A percentile compares a stretch with the other conserved stretches of the same genome.
Conservation (phyloP, 92 coral and sea anemone genomes). For the Diadumene lineata region DNA sequence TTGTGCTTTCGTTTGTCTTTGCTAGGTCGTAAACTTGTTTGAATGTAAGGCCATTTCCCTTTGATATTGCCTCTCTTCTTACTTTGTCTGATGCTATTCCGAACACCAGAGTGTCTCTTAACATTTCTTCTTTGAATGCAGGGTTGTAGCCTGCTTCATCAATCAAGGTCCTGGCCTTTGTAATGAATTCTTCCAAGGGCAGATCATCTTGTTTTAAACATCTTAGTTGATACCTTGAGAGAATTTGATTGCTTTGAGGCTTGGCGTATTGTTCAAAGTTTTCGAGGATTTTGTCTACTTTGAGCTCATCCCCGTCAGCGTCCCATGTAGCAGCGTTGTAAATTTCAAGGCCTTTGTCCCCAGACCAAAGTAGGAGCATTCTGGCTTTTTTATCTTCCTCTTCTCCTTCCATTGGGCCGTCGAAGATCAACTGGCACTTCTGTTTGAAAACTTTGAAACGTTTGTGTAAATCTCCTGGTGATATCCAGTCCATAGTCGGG, state of each 20-base stretch:
- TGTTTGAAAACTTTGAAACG: constrained; percentile 55
- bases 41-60: constrained; percentile 49
- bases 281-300: constrained; percentile 36
- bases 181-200: constrained; percentile 59
- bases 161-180: constrained; percentile 54
- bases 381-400: constrained; percentile 44
- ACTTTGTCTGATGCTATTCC: constrained; percentile 49
- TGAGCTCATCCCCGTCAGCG: no score
- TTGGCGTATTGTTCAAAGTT: constrained; percentile 41
- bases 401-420: constrained; percentile 44
- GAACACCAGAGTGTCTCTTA: constrained; percentile 47
- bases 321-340: constrained; percentile 55
- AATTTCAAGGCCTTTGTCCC: constrained; percentile 58
- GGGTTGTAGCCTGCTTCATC: constrained; percentile 50
- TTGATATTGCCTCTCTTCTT: constrained; percentile 46
- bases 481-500: constrained; percentile 58
- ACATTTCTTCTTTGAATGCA: constrained; percentile 44
- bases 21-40: constrained; percentile 52
- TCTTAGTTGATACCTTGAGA: constrained; percentile 46
- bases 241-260: constrained; percentile 57
- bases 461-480: constrained; percentile 64
- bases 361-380: constrained; percentile 50
- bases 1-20: constrained; percentile 60
- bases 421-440: constrained; percentile 52
- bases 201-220: constrained; percentile 57